Evolutionary conservation across 2,113 vertebrate species (phyloP).

Genomic region (Candoia aspera): DNA sequence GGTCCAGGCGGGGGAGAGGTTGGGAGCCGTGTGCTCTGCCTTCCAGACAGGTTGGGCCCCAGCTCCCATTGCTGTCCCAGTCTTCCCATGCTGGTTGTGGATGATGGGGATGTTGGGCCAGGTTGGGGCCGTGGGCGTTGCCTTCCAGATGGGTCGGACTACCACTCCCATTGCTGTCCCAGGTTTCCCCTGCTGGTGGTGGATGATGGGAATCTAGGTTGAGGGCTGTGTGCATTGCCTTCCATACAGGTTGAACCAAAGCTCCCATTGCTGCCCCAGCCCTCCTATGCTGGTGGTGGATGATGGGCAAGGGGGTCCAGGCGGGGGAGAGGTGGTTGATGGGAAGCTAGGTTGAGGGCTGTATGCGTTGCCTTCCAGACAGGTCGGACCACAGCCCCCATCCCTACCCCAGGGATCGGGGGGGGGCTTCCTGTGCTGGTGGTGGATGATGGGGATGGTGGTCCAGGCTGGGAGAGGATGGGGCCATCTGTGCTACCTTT

Average conservation of each 20-base stretch:
- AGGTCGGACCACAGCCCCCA: neutral
- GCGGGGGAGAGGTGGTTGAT: no score
- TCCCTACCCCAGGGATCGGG: neutral
- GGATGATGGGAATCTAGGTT: no score
- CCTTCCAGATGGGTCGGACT: no score
- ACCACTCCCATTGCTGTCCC: no score
- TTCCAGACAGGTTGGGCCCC: neutral
- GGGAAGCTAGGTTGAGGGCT: neutral
- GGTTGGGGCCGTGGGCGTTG: no score
- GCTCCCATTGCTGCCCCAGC: no score
- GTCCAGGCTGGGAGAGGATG: neutral
- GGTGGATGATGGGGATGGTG: neutral
- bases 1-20: conserved; percentile 30
- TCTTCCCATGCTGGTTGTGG: neutral
- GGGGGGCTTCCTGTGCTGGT: neutral
- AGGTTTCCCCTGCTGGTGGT: no score
- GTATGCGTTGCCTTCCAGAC: neutral
- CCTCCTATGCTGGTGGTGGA: no score
- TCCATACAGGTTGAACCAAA: no score
- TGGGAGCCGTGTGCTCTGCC: neutral
- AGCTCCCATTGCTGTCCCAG: neutral
- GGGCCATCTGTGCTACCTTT: neutral
- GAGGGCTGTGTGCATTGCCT: no score
- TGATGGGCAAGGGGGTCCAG: no score
- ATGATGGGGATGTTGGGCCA: no score